phyloP scores from a whole-genome alignment of 2,888 invertebrate species.

The Phengaris arion region DNA sequence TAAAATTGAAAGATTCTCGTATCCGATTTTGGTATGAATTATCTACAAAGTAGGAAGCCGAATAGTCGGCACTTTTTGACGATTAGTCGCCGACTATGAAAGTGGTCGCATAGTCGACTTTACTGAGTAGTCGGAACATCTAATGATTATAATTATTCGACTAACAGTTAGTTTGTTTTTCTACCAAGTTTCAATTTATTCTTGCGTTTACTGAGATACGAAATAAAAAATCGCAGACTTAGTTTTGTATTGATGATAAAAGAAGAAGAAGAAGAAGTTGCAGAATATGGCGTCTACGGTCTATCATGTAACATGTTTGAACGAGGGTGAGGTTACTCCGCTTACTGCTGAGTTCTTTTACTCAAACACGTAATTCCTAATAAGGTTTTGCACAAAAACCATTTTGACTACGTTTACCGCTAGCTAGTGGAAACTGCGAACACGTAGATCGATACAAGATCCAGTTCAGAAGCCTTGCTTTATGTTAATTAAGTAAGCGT shows the following conservation, averaged over 20 bases:
- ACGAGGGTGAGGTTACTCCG: neutral
- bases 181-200: no score
- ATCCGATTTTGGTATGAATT: no score
- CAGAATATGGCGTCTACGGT: neutral
- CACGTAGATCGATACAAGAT: conserved; percentile 55
- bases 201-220: no score
- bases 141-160: no score
- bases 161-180: no score
- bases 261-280: no score
- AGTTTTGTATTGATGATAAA: neutral
- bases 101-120: no score
- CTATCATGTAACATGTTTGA: neutral
- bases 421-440: neutral
- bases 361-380: neutral
- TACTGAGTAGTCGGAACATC: no score
- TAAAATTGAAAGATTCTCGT: no score
- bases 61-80: no score
- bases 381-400: conserved; percentile 8
- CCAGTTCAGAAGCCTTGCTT: conserved; percentile 52
- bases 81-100: no score
- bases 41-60: no score
- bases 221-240: neutral
- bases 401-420: neutral
- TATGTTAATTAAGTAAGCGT: conserved; percentile 51
- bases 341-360: neutral